Evolutionary conservation across 2,113 vertebrate species (phyloP).

Genomic region (Neodon shergylaensis): DNA sequence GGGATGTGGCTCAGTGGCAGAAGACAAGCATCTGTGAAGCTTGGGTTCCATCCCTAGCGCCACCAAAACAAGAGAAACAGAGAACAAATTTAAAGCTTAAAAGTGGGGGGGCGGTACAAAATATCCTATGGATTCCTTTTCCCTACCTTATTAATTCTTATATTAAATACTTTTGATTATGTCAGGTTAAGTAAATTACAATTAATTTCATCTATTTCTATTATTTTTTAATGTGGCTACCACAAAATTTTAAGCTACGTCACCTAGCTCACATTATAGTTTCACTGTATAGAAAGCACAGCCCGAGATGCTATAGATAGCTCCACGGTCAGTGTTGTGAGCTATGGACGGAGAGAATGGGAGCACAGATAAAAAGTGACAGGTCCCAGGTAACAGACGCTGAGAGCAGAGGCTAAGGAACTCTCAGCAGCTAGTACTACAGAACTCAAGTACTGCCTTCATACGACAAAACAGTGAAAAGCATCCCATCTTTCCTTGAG

Average conservation of each 20-base stretch:
- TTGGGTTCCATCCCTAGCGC: background rate
- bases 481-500: background rate
- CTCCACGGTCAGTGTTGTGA: background rate
- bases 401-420: background rate
- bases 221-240: background rate
- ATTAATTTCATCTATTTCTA: background rate
- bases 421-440: background rate
- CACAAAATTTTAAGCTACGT: background rate
- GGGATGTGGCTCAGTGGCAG: background rate
- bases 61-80: background rate
- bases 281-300: background rate
- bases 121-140: background rate
- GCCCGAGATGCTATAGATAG: background rate
- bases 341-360: background rate
- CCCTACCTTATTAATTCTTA: background rate
- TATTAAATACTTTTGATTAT: slow-evolving; percentile 26
- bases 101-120: background rate
- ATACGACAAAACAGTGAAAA: background rate
- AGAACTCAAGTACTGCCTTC: background rate
- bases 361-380: background rate
- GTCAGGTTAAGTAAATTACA: background rate
- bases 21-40: background rate
- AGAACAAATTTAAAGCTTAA: background rate
- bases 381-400: background rate
- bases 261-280: background rate